Base-by-base conservation (phyloP, 2,888 invertebrate genomes). In the Eumacrocentrus americanus region DNA sequence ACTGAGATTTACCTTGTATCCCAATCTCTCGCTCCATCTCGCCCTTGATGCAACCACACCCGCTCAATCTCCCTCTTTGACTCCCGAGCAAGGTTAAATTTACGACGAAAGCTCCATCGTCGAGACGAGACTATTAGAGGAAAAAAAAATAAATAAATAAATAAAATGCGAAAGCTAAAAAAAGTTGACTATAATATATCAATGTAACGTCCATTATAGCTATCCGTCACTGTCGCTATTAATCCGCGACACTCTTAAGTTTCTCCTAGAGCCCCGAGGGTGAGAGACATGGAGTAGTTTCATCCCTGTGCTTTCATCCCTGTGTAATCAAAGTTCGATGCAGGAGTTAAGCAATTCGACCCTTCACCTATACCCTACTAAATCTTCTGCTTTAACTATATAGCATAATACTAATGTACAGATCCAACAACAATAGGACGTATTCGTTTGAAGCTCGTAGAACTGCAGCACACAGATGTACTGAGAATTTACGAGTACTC, bases 211-310 rank as follows among this genome's bases (percentile, higher is more conserved):
- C 23, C 7, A 11, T 4, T 3, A 25, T 12, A 46, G 25, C 69
- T 62, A 74, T 75, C 70, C 68, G 70, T 75, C 74, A 73, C 67
- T 70, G 73, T 73, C 72, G 58, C 35, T 63, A 67, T 69, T 74
- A 70, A 75, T 75, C 70, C 67, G 62, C 61, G n/a, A 22, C n/a
- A 42, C 20, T 9, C 18, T 20, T 23, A 23, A 44, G 12, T 22
- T 44, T 6, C 44, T 11, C 4, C 22, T 18, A 14, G 46, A 14
- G 2, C 20, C 11, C 6, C 7, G 14, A 14, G 12, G n/a, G 9
- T 9, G 1, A 42, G 6, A 7, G 14, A 14, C 9, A 42, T 7
- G 7, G 12, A n/a, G 12, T 22, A 25, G 25, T 23, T 46, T 12
- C 25, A 12, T 46, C 23, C 18, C 9, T 11, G n/a, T 2, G n/a